Evolutionary conservation across 2,113 vertebrate species (phyloP).

Genomic region (Sinocyclocheilus maitianheensis): DNA sequence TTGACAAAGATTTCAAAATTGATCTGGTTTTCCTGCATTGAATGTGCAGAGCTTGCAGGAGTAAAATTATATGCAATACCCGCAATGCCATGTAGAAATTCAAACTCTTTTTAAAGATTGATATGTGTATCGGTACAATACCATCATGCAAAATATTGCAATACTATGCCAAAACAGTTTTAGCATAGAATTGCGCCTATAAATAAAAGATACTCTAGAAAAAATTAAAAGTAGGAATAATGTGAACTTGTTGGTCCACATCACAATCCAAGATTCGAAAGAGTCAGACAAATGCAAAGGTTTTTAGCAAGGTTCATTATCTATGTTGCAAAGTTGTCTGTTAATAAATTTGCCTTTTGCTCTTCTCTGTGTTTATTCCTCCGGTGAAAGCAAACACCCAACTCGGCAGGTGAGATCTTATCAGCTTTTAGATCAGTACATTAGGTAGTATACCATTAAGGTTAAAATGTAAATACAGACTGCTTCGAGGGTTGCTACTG

Average conservation of each 20-base stretch:
- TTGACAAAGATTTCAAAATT: too few species aligned
- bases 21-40: too few species aligned
- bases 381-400: constrained; percentile 8
- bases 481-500: not conserved
- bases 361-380: constrained; percentile 26
- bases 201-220: not conserved
- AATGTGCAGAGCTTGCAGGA: too few species aligned
- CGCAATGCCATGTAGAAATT: too few species aligned
- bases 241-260: not conserved
- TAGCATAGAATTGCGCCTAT: too few species aligned
- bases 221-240: not conserved
- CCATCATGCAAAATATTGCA: too few species aligned
- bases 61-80: too few species aligned
- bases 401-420: constrained; percentile 7
- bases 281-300: not conserved
- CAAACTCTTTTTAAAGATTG: too few species aligned
- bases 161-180: too few species aligned
- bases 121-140: too few species aligned
- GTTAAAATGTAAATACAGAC: not conserved
- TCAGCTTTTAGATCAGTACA: constrained; percentile 25
- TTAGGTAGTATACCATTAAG: not conserved
- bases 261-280: not conserved
- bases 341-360: not conserved
- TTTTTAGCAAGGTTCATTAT: not conserved
- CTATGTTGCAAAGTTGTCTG: not conserved